A percentile compares a stretch with the other conserved stretches of the same genome.
Evolutionary conservation across 2,888 invertebrate genomes (phyloP).

Genomic region (Tachystola acroxantha): DNA sequence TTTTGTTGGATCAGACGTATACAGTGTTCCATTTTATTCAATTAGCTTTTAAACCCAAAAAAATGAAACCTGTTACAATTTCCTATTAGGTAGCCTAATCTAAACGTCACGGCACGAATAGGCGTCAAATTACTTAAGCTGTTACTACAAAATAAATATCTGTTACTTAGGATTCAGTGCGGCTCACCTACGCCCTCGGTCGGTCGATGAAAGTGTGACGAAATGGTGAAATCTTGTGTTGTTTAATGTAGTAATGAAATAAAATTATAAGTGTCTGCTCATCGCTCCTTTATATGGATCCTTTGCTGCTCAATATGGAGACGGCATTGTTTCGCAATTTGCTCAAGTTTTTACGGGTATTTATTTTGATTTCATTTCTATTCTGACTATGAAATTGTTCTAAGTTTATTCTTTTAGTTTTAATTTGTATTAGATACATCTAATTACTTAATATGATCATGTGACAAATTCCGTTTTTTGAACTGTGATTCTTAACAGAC

Average conservation of each 20-base stretch:
- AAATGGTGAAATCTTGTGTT: constrained; percentile 45
- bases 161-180: constrained; percentile 28
- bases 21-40: no score
- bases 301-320: constrained; percentile 38
- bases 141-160: no score
- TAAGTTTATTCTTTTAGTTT: no score
- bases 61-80: constrained; percentile 1
- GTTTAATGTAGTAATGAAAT: constrained; percentile 18
- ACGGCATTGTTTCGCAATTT: constrained; percentile 38
- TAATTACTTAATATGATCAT: no score
- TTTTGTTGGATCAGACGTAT: no score
- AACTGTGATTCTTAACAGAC: not conserved
- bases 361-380: not conserved
- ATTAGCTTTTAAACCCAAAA: not conserved
- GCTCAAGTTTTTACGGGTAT: constrained; percentile 50
- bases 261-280: constrained; percentile 17
- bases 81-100: not conserved
- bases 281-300: constrained; percentile 23
- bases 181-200: constrained; percentile 19
- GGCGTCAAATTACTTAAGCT: constrained; percentile 17
- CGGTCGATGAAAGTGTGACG: constrained; percentile 51
- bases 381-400: not conserved
- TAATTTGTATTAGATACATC: no score
- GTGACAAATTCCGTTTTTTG: not conserved
- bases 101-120: constrained; percentile 9